phyloP scores from a whole-genome alignment of 2,888 invertebrate genomes.

The Abrostola triplasia region DNA sequence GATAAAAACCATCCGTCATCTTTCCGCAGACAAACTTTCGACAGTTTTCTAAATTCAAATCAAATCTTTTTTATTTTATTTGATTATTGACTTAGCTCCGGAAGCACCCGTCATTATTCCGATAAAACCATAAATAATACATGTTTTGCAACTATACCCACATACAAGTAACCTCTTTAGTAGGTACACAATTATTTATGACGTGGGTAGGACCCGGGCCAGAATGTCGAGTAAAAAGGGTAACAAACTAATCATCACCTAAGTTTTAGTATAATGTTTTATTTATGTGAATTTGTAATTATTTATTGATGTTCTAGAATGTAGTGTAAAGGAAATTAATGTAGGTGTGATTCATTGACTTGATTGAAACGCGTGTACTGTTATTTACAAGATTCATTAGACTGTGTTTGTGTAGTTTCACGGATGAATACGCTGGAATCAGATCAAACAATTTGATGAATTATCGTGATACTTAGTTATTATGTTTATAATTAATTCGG shows the following conservation, averaged over 20 bases:
- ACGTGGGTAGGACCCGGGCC: conserved; percentile 35
- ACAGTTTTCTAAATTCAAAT: not conserved
- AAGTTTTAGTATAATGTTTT: conserved; percentile 41
- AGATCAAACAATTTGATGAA: too few species aligned
- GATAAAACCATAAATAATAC: conserved; percentile 9
- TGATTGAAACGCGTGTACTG: not conserved
- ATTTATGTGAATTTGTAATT: conserved; percentile 38
- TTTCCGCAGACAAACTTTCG: not conserved
- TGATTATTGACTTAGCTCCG: conserved; percentile 4
- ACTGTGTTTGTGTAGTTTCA: too few species aligned
- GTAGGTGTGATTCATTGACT: not conserved
- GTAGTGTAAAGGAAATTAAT: not conserved
- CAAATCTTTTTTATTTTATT: not conserved
- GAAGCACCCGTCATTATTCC: conserved; percentile 1
- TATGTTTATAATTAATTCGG: too few species aligned
- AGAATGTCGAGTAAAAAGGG: conserved; percentile 47
- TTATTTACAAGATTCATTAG: too few species aligned
- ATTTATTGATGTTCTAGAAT: conserved; percentile 8
- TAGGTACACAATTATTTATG: conserved; percentile 54
- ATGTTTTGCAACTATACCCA: not conserved
- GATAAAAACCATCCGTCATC: too few species aligned
- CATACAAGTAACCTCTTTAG: conserved; percentile 25
- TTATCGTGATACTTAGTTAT: too few species aligned
- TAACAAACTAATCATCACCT: conserved; percentile 49
- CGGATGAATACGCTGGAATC: too few species aligned